These are phyloP conservation scores for Salarias fasciatus DNA, from an alignment of 2,797 vertebrate genomes.

Conservation along the genomic window DNA sequence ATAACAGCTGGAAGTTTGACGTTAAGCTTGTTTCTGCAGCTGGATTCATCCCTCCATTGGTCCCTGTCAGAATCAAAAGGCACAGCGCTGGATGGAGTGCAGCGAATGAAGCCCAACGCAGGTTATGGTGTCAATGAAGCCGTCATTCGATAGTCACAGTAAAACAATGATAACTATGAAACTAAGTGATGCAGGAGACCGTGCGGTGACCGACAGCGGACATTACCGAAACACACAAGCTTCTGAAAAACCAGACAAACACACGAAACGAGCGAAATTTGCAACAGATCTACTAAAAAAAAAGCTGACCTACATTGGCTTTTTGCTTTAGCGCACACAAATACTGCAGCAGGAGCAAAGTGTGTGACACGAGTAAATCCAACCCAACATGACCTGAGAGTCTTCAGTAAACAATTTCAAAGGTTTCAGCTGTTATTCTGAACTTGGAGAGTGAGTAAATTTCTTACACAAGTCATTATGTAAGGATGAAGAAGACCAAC, in stretches of 20 bases:
- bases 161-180: constrained; percentile 25
- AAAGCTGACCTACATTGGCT: constrained; percentile 38
- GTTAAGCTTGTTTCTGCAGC: constrained; percentile 67
- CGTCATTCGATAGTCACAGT: constrained; percentile 25
- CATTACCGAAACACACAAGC: constrained; percentile 2
- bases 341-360: constrained; percentile 23
- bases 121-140: constrained; percentile 25
- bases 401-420: too few relatives aligned
- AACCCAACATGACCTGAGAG: too few relatives aligned
- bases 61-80: constrained; percentile 37
- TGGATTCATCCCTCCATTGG: constrained; percentile 53
- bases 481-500: too few relatives aligned
- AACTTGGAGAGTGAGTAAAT: too few relatives aligned
- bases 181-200: constrained; percentile 18
- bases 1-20: constrained; percentile 70
- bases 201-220: not conserved
- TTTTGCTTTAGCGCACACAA: constrained; percentile 21
- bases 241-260: constrained; percentile 10
- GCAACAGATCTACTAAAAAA: constrained; percentile 24
- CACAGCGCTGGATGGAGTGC: constrained; percentile 28
- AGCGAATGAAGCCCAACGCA: constrained; percentile 37
- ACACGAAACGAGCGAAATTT: constrained; percentile 4
- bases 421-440: too few relatives aligned
- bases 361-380: not conserved
- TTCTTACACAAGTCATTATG: too few relatives aligned